Evolutionary conservation across 2,113 vertebrate species (phyloP).

Genomic region (Cyanoderma ruficeps): DNA sequence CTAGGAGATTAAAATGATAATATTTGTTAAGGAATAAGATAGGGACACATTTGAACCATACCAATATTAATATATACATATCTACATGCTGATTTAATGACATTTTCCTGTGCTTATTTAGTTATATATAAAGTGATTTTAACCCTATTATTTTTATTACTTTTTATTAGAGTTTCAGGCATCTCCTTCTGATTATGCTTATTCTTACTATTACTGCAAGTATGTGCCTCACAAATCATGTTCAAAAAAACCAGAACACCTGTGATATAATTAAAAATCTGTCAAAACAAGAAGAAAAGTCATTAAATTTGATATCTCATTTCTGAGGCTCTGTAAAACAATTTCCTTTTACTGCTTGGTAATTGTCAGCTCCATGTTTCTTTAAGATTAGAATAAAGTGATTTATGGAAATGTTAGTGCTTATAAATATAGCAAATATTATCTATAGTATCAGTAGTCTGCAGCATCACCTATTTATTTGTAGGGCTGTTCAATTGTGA

Average conservation of each 20-base stretch:
- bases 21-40: neutral
- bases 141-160: neutral
- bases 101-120: neutral
- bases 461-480: neutral
- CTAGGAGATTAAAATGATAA: neutral
- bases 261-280: neutral
- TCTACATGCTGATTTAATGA: neutral
- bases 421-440: neutral
- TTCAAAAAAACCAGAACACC: neutral
- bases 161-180: neutral
- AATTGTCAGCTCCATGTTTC: neutral
- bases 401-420: neutral
- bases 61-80: neutral
- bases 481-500: neutral
- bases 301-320: neutral
- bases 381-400: neutral
- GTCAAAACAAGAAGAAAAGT: neutral
- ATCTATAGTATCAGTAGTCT: neutral
- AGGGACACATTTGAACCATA: neutral
- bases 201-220: neutral
- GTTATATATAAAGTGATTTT: neutral
- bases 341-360: neutral
- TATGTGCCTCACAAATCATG: neutral
- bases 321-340: neutral
- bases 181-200: neutral